phyloP scores from a whole-genome alignment of 2,888 invertebrate genomes.

The Phorcus lineatus region DNA sequence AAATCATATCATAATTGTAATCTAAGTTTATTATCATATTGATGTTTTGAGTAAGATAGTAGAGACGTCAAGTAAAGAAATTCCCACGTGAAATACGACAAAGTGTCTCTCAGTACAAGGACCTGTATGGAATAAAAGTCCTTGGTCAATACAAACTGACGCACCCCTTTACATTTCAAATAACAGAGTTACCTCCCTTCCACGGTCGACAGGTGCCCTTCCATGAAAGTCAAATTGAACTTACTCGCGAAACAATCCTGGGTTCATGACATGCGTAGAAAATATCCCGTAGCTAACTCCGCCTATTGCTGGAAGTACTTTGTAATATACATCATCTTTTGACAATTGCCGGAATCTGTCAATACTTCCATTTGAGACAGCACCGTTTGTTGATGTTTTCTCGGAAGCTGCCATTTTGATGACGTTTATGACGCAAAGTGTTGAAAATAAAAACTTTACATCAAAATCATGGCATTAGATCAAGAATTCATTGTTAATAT shows the following conservation, averaged over 20 bases:
- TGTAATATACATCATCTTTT: conserved; percentile 39
- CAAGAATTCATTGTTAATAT: no score
- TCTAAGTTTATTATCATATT: no score
- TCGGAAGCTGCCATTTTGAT: conserved; percentile 23
- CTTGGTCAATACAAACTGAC: neutral
- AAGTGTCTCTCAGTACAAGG: no score
- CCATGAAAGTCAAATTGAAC: conserved; percentile 22
- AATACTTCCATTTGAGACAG: neutral
- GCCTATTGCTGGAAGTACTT: conserved; percentile 58
- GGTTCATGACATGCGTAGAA: conserved; percentile 63
- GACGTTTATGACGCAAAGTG: no score
- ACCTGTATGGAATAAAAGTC: no score
- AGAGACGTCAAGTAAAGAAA: no score
- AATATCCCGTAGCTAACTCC: conserved; percentile 62
- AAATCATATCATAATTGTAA: no score
- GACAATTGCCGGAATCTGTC: conserved; percentile 29
- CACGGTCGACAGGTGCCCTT: neutral
- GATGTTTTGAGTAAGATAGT: no score
- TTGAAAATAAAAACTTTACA: no score
- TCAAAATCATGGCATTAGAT: no score
- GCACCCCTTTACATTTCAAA: neutral
- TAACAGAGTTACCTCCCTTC: conserved; percentile 16
- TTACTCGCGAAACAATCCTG: conserved; percentile 58
- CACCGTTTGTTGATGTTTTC: neutral
- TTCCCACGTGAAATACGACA: no score